Base-by-base conservation (phyloP, 30 jellyfish, hydroid and myxozoan species). In the Haliclystus octoradiatus region DNA sequence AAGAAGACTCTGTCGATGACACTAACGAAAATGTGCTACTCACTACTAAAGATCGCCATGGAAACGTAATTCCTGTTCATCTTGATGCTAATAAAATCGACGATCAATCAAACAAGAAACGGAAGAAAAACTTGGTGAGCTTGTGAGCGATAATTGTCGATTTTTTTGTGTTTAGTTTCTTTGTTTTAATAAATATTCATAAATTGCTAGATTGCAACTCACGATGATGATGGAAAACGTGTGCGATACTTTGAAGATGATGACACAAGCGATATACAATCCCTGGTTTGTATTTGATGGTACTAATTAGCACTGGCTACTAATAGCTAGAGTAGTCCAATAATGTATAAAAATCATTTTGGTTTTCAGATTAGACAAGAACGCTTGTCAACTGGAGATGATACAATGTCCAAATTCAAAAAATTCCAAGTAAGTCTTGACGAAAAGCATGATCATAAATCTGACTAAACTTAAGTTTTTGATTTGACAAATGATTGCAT, bases 211-310 rank as follows among this genome's bases (percentile, higher is more conserved):
- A 75, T 78, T 47, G 79, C 89, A 71, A 88, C 94, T 52, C 97
- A 88, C 69, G 97, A 80, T 61, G 75, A 82, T 31, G 88, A 88
- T 32, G 97, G 97, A 4, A 88, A 80, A 68, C 81, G 97, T 23
- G 22, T 80, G 25, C 71, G 92, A 33, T 88, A 88, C 66, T 82
- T 74, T 65, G 95, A 88, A 76, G 85, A 74, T 33, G 97, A 88
- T 51, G 97, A 88, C 77, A 23, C 62, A 12, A 73, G 81, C 60
- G 92, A 76, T 49, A 70, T 88, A 31, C 74, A 88, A 66, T 53
- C 97, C 22, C 70, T 88, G 97, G 97, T 88, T n/a, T n/a, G n/a
- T n/a, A n/a, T n/a, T n/a, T n/a, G n/a, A n/a, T n/a, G n/a, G n/a
- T n/a, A n/a, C n/a, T n/a, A n/a, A n/a, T n/a, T n/a, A n/a, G n/a